Percentiles rank a stretch among this genome's conserved stretches.
Evolutionary conservation across 2,888 invertebrate genomes (phyloP).

Genomic region (Caenorhabditis sp.): DNA sequence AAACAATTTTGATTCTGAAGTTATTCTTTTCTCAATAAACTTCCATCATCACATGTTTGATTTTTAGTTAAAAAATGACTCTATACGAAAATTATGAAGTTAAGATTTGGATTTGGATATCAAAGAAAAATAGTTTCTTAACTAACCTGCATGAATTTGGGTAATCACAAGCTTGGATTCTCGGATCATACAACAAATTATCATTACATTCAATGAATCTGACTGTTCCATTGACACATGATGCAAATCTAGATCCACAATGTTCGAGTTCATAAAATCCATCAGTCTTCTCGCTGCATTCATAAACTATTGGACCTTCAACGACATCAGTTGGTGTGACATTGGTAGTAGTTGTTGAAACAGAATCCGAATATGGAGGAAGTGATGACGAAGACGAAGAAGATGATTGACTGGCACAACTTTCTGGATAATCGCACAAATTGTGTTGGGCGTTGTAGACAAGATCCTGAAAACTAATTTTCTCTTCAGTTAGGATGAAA

Average conservation of each 20-base stretch:
- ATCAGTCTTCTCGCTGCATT: slow-evolving; percentile 34
- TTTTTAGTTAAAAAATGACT: background rate
- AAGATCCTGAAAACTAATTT: slow-evolving; percentile 14
- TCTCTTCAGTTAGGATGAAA: background rate
- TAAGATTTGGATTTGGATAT: too few relatives aligned
- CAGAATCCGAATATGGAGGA: too few relatives aligned
- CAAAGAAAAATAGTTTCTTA: too few relatives aligned
- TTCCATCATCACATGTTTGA: too few relatives aligned
- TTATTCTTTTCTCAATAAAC: too few relatives aligned
- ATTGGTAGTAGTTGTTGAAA: background rate
- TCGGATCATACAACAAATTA: slow-evolving; percentile 31
- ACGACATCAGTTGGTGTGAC: background rate
- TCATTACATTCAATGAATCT: slow-evolving; percentile 16
- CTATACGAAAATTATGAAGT: background rate
- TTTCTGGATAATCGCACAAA: slow-evolving; percentile 41
- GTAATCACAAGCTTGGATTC: slow-evolving; percentile 41
- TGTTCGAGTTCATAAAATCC: slow-evolving; percentile 26
- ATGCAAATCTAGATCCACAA: slow-evolving; percentile 25
- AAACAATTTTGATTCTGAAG: too few relatives aligned
- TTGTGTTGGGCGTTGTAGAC: slow-evolving; percentile 38
- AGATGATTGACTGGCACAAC: background rate
- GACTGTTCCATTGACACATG: slow-evolving; percentile 16
- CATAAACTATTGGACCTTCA: slow-evolving; percentile 7
- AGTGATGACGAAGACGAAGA: too few relatives aligned
- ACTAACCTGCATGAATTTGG: slow-evolving; percentile 32